A percentile compares a stretch with the other conserved stretches of the same genome.
Conservation (phyloP, 1,140 invertebrate species). For the Trichoplusia ni region DNA sequence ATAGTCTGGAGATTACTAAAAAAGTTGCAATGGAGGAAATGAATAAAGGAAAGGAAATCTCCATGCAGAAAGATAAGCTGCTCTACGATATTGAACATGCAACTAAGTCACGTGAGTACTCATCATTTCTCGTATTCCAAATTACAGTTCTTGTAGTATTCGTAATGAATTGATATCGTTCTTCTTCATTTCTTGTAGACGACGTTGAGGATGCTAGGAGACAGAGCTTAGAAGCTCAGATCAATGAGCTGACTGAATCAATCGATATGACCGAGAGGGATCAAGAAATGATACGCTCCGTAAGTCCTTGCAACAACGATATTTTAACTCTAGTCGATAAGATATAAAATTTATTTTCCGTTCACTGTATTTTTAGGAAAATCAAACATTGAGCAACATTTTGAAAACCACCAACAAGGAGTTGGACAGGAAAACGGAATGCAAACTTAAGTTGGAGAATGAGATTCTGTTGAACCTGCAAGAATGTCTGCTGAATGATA, state of each 20-base stretch:
- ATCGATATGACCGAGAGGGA: conserved; percentile 84
- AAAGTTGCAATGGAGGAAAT: conserved; percentile 85
- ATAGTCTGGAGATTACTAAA: conserved; percentile 83
- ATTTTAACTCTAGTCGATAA: too few relatives aligned
- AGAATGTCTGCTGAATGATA: conserved; percentile 86
- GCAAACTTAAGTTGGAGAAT: conserved; percentile 84
- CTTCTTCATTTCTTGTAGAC: conserved; percentile 38
- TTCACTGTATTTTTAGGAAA: conserved; percentile 55
- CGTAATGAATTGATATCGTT: not conserved
- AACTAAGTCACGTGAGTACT: conserved; percentile 62
- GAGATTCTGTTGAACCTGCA: conserved; percentile 84
- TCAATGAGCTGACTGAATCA: conserved; percentile 80
- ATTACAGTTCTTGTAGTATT: not conserved
- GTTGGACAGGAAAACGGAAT: conserved; percentile 78
- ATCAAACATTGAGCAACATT: conserved; percentile 72
- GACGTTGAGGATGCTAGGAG: conserved; percentile 65
- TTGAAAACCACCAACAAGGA: conserved; percentile 78
- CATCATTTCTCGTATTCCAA: not conserved
- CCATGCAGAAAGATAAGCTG: conserved; percentile 82
- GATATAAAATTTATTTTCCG: too few relatives aligned
- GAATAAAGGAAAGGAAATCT: conserved; percentile 85
- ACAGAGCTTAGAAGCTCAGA: conserved; percentile 76
- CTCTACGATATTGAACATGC: conserved; percentile 81
- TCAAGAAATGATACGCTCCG: conserved; percentile 76
- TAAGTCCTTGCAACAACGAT: conserved; percentile 29